A percentile compares a stretch with the other conserved stretches of the same genome.
Conservation (phyloP, 2,113 vertebrate genomes). For the Candoia aspera region DNA sequence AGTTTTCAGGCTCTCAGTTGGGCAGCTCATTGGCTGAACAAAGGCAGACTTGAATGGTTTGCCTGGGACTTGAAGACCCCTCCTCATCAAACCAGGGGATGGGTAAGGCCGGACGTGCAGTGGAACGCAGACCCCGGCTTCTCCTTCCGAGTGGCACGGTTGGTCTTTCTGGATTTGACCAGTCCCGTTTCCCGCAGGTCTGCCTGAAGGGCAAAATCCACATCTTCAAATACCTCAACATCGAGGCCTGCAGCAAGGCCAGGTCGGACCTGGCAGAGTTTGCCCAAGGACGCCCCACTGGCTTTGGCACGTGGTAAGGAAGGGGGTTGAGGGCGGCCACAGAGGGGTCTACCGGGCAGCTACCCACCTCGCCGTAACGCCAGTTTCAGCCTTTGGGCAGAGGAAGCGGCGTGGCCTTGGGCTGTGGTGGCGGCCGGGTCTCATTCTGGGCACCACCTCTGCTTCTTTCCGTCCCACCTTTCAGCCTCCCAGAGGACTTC, state of each 20-base stretch:
- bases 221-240: conserved; percentile 90
- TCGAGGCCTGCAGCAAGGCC: conserved; percentile 79
- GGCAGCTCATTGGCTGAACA: not conserved
- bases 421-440: not conserved
- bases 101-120: not conserved
- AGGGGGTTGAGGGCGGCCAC: fast-evolving
- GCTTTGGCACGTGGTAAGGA: conserved; percentile 85
- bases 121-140: not conserved
- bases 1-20: too few species aligned
- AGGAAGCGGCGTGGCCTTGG: not conserved
- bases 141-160: not conserved
- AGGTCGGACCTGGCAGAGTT: conserved; percentile 74
- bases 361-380: fast-evolving
- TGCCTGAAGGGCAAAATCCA: conserved; percentile 91
- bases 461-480: conserved; percentile 7
- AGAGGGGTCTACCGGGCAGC: not conserved
- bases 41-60: not conserved
- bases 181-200: conserved; percentile 64
- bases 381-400: too few species aligned
- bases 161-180: fast-evolving
- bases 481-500: conserved; percentile 85
- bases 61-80: too few species aligned
- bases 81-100: not conserved
- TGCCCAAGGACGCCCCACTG: conserved; percentile 77
- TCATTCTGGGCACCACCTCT: not conserved